These are phyloP conservation scores for Laodelphax striatellus DNA, from an alignment of 1,140 invertebrate species.

Conservation along the genomic window DNA sequence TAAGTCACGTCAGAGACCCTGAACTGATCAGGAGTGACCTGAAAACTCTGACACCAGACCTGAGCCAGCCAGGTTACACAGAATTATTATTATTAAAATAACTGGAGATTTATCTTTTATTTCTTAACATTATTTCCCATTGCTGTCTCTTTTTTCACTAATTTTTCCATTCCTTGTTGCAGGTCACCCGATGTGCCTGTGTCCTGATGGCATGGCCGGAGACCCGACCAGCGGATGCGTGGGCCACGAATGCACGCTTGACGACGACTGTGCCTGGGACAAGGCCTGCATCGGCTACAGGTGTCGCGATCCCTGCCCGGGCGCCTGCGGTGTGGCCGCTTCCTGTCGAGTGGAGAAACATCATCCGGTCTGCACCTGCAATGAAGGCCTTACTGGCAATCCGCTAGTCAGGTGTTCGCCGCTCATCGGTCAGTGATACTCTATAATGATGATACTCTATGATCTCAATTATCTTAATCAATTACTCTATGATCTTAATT, in stretches of 20 bases:
- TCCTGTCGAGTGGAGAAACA: conserved; percentile 58
- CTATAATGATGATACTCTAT: no score
- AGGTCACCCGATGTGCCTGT: conserved; percentile 57
- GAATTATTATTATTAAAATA: no score
- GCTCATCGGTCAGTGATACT: conserved; percentile 31
- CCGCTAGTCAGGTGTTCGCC: conserved; percentile 56
- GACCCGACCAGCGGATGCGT: conserved; percentile 66
- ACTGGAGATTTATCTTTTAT: no score
- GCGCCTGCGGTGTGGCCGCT: conserved; percentile 63
- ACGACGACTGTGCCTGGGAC: conserved; percentile 55
- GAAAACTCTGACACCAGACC: no score
- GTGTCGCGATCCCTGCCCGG: conserved; percentile 68
- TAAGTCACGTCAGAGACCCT: no score
- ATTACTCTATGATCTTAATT: no score
- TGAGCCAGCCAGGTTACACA: no score
- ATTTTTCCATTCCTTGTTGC: not conserved
- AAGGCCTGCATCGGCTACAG: conserved; percentile 63
- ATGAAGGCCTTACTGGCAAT: conserved; percentile 55
- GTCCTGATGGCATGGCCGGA: conserved; percentile 59
- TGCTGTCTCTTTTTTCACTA: no score
- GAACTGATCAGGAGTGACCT: no score
- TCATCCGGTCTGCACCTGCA: conserved; percentile 64
- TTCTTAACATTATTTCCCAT: no score
- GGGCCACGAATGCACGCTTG: conserved; percentile 61
- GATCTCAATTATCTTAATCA: no score